These are phyloP conservation scores for Idris sp. DNA, from an alignment of 1,140 invertebrate species.

Conservation along the genomic window DNA sequence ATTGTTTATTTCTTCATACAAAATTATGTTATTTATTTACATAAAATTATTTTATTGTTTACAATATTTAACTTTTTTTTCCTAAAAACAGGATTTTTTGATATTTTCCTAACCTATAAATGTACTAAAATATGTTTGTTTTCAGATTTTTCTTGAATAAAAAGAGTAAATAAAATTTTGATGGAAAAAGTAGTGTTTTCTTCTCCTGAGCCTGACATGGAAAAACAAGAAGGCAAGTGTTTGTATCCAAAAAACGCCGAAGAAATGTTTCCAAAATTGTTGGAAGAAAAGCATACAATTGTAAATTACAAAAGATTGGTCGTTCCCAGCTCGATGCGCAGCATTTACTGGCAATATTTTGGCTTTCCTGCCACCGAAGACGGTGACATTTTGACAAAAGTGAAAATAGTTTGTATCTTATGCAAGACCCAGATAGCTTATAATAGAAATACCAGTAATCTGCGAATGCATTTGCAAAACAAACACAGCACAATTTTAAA, in stretches of 20 bases:
- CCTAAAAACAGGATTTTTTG: no score
- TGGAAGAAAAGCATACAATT: slow-evolving; percentile 76
- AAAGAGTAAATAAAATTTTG: no score
- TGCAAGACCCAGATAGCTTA: slow-evolving; percentile 82
- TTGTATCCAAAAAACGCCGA: slow-evolving; percentile 51
- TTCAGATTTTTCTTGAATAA: no score
- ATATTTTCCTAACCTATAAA: no score
- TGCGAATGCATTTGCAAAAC: slow-evolving; percentile 81
- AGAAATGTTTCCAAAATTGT: slow-evolving; percentile 72
- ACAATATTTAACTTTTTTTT: no score
- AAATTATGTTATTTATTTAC: no score
- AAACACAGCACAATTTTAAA: slow-evolving; percentile 79
- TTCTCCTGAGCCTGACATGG: slow-evolving; percentile 14
- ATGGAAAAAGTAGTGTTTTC: no score
- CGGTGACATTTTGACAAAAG: slow-evolving; percentile 81
- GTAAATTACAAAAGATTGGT: slow-evolving; percentile 78
- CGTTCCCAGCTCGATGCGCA: slow-evolving; percentile 81
- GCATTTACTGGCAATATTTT: slow-evolving; percentile 83
- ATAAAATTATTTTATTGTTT: no score
- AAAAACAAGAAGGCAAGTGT: slow-evolving; percentile 35
- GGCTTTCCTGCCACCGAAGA: slow-evolving; percentile 82
- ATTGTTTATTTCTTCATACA: no score
- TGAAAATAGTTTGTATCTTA: slow-evolving; percentile 81
- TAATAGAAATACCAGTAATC: slow-evolving; percentile 82
- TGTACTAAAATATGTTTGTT: no score